Evolutionary conservation across 2,888 invertebrate genomes (phyloP).

Genomic region (Mechanitis mazaeus): DNA sequence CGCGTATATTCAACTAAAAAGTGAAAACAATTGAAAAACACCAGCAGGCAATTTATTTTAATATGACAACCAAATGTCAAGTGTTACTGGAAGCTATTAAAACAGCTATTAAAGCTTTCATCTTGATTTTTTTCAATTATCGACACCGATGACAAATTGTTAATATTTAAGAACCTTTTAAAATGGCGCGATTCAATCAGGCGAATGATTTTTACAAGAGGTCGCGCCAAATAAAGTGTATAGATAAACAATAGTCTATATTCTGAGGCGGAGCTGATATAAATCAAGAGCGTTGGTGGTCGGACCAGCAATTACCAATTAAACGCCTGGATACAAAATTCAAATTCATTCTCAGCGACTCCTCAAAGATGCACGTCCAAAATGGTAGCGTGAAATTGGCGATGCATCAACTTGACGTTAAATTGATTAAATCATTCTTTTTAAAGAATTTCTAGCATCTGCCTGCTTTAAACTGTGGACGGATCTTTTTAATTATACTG

Average conservation of each 20-base stretch:
- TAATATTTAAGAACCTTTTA: conserved; percentile 9
- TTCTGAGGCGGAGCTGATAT: conserved; percentile 56
- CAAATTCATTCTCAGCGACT: conserved; percentile 51
- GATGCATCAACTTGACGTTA: conserved; percentile 21
- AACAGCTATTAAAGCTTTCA: conserved; percentile 12
- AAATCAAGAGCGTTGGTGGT: conserved; percentile 71
- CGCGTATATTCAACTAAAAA: too few species aligned
- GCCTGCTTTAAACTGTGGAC: neutral
- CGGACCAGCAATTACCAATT: conserved; percentile 68
- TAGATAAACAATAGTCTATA: conserved; percentile 55
- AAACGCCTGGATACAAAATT: conserved; percentile 56
- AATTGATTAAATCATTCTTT: conserved; percentile 21
- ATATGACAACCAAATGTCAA: conserved; percentile 16
- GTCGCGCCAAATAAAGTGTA: conserved; percentile 35
- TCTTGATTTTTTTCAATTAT: conserved; percentile 16
- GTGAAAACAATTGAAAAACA: conserved; percentile 8
- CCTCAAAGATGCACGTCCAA: conserved; percentile 41
- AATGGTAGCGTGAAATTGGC: conserved; percentile 35
- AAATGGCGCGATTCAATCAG: conserved; percentile 34
- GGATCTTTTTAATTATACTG: too few species aligned
- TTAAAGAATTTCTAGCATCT: conserved; percentile 14
- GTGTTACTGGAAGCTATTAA: conserved; percentile 13
- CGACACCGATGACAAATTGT: conserved; percentile 16
- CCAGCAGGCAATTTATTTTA: conserved; percentile 10
- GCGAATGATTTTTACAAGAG: conserved; percentile 32